Evolutionary conservation across 2,888 invertebrate species (phyloP).

Genomic region (Glyphotaelius pellucidus): DNA sequence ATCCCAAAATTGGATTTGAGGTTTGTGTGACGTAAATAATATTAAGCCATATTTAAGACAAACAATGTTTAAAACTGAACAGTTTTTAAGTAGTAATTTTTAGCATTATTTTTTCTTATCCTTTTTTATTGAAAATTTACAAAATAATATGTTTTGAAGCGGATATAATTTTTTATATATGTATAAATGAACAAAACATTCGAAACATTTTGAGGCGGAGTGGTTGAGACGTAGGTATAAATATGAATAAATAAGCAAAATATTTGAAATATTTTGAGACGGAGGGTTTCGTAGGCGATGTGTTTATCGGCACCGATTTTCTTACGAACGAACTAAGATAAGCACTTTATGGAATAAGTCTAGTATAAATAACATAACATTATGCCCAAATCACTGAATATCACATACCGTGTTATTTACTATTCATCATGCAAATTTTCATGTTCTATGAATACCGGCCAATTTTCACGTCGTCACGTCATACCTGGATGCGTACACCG

Average conservation of each 20-base stretch:
- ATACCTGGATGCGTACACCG: slow-evolving; percentile 38
- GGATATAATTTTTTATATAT: too few relatives aligned
- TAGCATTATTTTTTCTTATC: neutral
- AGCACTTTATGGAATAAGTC: neutral
- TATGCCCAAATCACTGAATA: neutral
- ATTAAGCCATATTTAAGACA: too few relatives aligned
- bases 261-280: neutral
- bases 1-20: too few relatives aligned
- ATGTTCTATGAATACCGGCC: slow-evolving; percentile 56
- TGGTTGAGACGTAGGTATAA: too few relatives aligned
- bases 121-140: neutral
- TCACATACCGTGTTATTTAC: slow-evolving; percentile 6
- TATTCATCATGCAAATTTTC: slow-evolving; percentile 58
- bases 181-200: neutral
- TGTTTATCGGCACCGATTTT: neutral
- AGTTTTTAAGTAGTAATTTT: neutral
- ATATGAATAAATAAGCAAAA: neutral
- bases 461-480: slow-evolving; percentile 51
- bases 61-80: too few relatives aligned
- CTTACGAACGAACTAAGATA: neutral
- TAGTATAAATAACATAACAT: neutral
- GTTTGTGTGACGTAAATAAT: too few relatives aligned
- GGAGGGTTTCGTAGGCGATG: neutral
- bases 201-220: too few relatives aligned
- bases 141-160: neutral